phyloP scores from a whole-genome alignment of 2,888 invertebrate species.

The Pterostichus madidus region DNA sequence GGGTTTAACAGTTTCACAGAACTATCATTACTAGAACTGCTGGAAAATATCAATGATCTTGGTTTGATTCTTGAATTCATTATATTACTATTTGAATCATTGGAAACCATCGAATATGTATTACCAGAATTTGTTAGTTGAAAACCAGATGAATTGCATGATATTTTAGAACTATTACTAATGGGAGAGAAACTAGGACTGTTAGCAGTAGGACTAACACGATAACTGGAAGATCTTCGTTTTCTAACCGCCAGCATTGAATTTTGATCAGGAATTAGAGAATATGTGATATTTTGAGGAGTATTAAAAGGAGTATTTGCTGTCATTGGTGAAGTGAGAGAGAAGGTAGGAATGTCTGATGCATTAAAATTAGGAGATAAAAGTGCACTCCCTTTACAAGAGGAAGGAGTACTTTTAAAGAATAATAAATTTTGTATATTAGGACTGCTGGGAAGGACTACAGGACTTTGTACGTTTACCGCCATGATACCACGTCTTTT shows the following conservation, averaged over 20 bases:
- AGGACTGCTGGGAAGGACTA: neutral
- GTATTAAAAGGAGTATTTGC: neutral
- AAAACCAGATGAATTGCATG: constrained; percentile 23
- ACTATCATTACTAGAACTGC: constrained; percentile 3
- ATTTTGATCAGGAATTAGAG: neutral
- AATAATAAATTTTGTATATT: too few species aligned
- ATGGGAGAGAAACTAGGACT: constrained; percentile 52
- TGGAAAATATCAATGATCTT: constrained; percentile 29
- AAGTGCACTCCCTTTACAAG: neutral
- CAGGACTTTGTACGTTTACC: neutral
- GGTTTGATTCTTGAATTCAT: constrained; percentile 28
- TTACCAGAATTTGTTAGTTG: constrained; percentile 1
- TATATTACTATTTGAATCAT: neutral
- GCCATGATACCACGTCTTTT: constrained; percentile 39
- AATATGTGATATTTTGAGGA: neutral
- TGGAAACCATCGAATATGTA: neutral
- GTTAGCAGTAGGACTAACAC: constrained; percentile 4
- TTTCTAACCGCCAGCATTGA: neutral
- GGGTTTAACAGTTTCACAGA: neutral
- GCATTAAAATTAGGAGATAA: neutral
- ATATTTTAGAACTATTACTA: neutral
- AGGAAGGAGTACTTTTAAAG: constrained; percentile 9
- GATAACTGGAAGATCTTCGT: constrained; percentile 45
- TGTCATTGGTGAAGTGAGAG: neutral
- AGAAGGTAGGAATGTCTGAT: neutral